Conservation (phyloP, 2,113 vertebrate species). For the Catagonus wagneri region DNA sequence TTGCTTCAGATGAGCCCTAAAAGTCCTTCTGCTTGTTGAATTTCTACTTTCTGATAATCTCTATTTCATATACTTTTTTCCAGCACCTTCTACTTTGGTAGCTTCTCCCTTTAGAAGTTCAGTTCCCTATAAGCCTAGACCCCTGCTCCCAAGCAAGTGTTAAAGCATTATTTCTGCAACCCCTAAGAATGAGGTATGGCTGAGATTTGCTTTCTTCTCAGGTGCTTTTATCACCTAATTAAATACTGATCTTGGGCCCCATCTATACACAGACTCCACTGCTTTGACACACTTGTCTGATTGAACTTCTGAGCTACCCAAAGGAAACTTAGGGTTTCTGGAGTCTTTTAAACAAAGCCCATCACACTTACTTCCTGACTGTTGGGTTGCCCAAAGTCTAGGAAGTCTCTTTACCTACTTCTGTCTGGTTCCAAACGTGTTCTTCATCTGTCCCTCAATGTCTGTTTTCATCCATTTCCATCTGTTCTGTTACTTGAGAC, state of each 20-base stretch:
- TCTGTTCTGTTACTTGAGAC: neutral
- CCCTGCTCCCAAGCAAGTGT: fast-evolving
- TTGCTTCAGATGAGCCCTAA: neutral
- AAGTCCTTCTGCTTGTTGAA: neutral
- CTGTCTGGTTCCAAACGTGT: neutral
- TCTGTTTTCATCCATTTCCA: neutral
- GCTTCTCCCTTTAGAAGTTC: neutral
- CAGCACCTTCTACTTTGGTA: neutral
- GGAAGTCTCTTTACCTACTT: neutral
- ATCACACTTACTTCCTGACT: neutral
- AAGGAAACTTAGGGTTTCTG: neutral
- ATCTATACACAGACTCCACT: neutral
- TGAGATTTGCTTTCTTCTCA: neutral
- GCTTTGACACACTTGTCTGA: neutral
- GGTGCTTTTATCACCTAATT: neutral
- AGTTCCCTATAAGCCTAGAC: neutral
- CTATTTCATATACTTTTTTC: neutral
- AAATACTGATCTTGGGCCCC: neutral
- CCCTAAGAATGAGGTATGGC: neutral
- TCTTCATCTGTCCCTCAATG: neutral
- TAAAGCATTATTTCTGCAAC: neutral
- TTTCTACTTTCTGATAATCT: neutral
- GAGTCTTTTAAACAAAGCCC: neutral
- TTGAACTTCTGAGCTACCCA: neutral
- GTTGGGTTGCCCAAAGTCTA: neutral